phyloP scores from a whole-genome alignment of 2,888 invertebrate species.

The Horisme vitalbata region DNA sequence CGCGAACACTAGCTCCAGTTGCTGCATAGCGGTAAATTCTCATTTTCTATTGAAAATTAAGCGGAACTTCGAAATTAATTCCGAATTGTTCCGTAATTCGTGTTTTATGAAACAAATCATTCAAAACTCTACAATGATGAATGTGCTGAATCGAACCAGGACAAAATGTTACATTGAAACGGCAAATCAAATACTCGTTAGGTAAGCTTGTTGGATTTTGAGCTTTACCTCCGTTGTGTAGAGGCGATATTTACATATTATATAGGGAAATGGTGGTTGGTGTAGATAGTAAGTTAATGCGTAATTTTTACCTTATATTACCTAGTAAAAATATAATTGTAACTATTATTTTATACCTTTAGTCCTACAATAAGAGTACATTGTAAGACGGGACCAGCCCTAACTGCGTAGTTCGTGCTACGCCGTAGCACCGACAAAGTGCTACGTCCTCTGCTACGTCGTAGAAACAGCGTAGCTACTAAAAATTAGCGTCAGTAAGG shows the following conservation, averaged over 20 bases:
- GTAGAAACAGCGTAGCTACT: too few relatives aligned
- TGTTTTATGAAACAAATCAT: slow-evolving; percentile 34
- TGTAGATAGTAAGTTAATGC: slow-evolving; percentile 25
- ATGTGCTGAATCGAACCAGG: slow-evolving; percentile 46
- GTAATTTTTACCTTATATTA: too few relatives aligned
- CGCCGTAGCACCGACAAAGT: neutral
- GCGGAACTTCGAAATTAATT: neutral
- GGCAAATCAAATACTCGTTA: slow-evolving; percentile 63
- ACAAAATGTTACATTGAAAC: slow-evolving; percentile 49
- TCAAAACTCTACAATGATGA: slow-evolving; percentile 35
- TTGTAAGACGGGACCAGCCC: neutral
- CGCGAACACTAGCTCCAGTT: too few relatives aligned
- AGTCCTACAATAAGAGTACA: too few relatives aligned
- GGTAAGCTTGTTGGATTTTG: slow-evolving; percentile 34
- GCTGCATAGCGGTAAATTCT: too few relatives aligned
- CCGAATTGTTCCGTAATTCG: slow-evolving; percentile 1
- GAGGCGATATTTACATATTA: slow-evolving; percentile 32
- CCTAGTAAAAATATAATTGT: too few relatives aligned
- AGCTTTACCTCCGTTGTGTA: slow-evolving; percentile 36
- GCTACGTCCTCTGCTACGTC: too few relatives aligned
- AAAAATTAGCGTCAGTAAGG: too few relatives aligned
- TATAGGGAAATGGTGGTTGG: slow-evolving; percentile 29
- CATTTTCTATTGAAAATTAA: too few relatives aligned
- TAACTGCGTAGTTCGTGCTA: neutral
- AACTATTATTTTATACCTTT: too few relatives aligned